Base-by-base conservation (phyloP, 2,888 invertebrate species). In the Neoascia interrupta region DNA sequence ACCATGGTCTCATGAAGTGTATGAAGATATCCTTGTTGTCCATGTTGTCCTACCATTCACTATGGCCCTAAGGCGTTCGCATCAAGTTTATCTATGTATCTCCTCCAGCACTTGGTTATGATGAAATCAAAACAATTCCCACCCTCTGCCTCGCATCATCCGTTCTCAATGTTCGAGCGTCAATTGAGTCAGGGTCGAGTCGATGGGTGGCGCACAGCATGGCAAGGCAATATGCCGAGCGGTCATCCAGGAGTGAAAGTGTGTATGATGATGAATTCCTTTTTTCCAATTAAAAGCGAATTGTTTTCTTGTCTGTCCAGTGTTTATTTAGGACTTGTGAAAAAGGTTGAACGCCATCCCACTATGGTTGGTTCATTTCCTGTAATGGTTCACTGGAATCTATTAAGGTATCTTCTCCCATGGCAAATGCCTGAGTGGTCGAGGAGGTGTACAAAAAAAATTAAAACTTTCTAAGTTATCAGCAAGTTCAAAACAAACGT, bases 261-360 rank as follows among this genome's bases (percentile, higher is more conserved):
- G 76, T 70, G 43, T 47, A 34, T 41, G 63, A 63, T 53, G 79
- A 79, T 73, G 79, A 79, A 79, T 79, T 79, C 79, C 66, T 80
- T 82, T 82, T 87, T 88, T 88, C 86, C 88, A 88, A 88, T 88
- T 88, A 88, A 88, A 88, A 87, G 85, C 86, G 87, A 86, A 87
- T 88, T 88, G 88, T 88, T 87, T 88, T 88, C 87, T 86, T 83
- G 82, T 82, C 82, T 82, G 82, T 81, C 73, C 82, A 82, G 76
- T 87, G 87, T 87, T 87, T 87, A 87, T 84, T 87, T 87, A 85
- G 87, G 84, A 83, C 83, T 81, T 81, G 80, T 81, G 81, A 81
- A 81, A 82, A 82, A 81, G 81, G 70, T 81, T 81, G 79, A 31
- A 68, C 45, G 36, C 75, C 69, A 61, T 45, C 18, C 19, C 11